Percentiles rank a stretch among this genome's conserved stretches.
phyloP scores from a whole-genome alignment of 2,797 vertebrate species.

The Distichodus sexfasciatus region DNA sequence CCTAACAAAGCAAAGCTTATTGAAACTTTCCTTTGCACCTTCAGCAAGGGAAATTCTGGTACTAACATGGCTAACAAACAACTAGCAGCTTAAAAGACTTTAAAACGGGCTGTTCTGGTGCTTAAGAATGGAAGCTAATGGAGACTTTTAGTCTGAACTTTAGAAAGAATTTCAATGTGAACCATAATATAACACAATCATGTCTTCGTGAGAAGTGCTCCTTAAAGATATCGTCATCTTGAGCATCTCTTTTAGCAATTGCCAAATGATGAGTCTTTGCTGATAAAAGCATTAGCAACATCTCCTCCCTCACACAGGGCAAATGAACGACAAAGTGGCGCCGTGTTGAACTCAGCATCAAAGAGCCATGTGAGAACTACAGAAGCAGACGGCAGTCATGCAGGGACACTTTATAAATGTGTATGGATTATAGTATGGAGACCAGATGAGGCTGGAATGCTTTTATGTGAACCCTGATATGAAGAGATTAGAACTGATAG shows the following conservation, averaged over 20 bases:
- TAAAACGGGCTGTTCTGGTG: no score
- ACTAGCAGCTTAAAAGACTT: no score
- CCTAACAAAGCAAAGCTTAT: no score
- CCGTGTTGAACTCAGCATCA: constrained; percentile 22
- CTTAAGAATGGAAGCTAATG: no score
- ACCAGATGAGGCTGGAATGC: constrained; percentile 29
- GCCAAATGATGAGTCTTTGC: constrained; percentile 1
- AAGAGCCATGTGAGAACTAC: constrained; percentile 17
- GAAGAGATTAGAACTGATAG: constrained; percentile 9
- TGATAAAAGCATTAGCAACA: constrained; percentile 28
- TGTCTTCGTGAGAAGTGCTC: not conserved
- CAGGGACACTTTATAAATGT: not conserved
- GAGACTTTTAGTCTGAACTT: no score
- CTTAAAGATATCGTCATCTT: not conserved
- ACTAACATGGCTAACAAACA: no score
- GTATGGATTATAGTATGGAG: constrained; percentile 12
- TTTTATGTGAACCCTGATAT: constrained; percentile 3
- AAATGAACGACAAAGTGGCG: constrained; percentile 17
- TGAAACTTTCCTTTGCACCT: no score
- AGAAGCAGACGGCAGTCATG: constrained; percentile 11
- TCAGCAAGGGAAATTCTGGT: no score
- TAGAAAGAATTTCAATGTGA: no score
- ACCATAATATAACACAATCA: no score
- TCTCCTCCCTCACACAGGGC: constrained; percentile 10
- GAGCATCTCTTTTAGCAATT: constrained; percentile 7